Conservation (phyloP, 2,113 vertebrate genomes). For the Limnothrissa miodon region DNA sequence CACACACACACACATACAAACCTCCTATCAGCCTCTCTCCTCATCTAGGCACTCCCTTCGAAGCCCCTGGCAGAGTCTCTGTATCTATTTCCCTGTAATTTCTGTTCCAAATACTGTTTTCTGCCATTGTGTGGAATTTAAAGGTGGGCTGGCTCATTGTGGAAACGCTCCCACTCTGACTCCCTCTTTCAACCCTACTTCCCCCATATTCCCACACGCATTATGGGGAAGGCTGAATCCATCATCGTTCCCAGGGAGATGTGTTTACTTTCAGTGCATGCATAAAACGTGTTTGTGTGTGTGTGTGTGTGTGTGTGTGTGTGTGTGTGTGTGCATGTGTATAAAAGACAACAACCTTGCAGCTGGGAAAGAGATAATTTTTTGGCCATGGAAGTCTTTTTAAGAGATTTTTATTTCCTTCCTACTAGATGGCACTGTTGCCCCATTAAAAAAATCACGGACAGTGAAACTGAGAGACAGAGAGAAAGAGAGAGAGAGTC, state of each 20-base stretch:
- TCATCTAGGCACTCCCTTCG: conserved; percentile 38
- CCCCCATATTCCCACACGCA: conserved; percentile 65
- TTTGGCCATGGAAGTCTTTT: neutral
- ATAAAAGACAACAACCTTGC: neutral
- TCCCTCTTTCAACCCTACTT: conserved; percentile 61
- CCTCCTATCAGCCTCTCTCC: conserved; percentile 47
- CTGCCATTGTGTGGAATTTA: conserved; percentile 63
- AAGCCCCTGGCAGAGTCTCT: conserved; percentile 63
- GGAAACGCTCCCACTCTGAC: conserved; percentile 53
- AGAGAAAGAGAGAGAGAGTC: neutral
- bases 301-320: neutral
- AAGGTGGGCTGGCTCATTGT: conserved; percentile 57
- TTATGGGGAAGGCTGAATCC: conserved; percentile 70
- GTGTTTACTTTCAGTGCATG: conserved; percentile 64
- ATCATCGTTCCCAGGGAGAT: conserved; percentile 67
- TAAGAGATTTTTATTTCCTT: neutral
- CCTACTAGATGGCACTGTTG: conserved; percentile 80
- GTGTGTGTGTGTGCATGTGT: no score
- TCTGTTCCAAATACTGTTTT: conserved; percentile 62
- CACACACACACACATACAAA: conserved; percentile 35
- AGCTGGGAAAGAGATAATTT: neutral
- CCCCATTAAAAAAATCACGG: conserved; percentile 34
- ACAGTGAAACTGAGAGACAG: neutral
- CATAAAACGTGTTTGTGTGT: neutral
- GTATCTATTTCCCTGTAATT: conserved; percentile 66